Evolutionary conservation across 2,113 vertebrate species (phyloP), one percentile per base, ranked within the genome.

Genomic region (Tupaia chinensis): DNA sequence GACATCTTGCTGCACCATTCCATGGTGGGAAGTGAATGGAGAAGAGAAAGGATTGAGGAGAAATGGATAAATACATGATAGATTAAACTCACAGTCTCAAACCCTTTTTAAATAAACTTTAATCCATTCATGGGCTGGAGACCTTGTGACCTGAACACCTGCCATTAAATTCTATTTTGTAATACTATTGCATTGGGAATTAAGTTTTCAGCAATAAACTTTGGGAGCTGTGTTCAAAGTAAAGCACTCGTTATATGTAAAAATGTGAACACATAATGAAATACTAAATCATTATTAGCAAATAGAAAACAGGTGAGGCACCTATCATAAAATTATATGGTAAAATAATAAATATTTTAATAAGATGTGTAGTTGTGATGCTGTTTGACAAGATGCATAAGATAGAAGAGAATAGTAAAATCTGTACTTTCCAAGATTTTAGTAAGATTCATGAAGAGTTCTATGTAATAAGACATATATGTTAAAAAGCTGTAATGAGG

Each of bases 401-500:
- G 58, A 58, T 34, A 68, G 56, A 82, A 76, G 12, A 93, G 63
- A 34, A 70, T 2, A 74, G 65, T 79, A 66, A 93, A 58, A 91
- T 92, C 72, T 11, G 34, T 78, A 84, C 58, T 73, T 95, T 94
- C 93, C 9, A 66, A 84, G 70, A 78, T 91, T 83, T 95, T 96
- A 96, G 97, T 97, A 79, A 91, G 89, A 97, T 98, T 96, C 94
- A 29, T 96, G 53, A 88, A 89, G 68, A 94, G 83, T 65, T 96
- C 76, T 93, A 82, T 96, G 83, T 78, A 96, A 92, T 97, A 97
- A 93, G 88, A 96, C 1, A 10, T 96, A 91, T 95, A 95, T 95
- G 93, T 97, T 98, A 96, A 97, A 97, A 95, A 87, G 72, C 86
- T 87, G 20, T 85, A 94, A 96, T 96, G 97, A 96, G 94, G 80